These are phyloP conservation scores for Gallinago jamesoni DNA, from an alignment of 2,113 vertebrate species.

Conservation along the genomic window DNA sequence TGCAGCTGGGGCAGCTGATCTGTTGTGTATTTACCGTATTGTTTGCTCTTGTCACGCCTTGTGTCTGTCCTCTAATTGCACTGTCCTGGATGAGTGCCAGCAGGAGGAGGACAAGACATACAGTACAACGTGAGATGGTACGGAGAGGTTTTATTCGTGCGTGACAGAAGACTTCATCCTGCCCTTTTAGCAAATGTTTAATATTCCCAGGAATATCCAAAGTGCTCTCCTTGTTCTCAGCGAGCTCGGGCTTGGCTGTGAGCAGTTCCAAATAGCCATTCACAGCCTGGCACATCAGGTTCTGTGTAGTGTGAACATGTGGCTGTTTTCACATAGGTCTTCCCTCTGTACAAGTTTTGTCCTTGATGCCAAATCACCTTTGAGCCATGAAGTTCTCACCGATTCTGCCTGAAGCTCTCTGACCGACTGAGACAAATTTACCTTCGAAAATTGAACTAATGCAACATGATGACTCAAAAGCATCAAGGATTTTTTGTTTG, in stretches of 20 bases:
- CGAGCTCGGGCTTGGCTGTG: background rate
- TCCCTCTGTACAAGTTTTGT: background rate
- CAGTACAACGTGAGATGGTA: background rate
- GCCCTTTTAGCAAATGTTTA: constrained; percentile 10
- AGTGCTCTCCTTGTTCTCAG: background rate
- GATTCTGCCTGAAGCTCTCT: background rate
- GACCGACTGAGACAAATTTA: background rate
- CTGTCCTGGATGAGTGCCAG: background rate
- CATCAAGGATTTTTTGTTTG: constrained; percentile 11
- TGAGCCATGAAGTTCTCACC: background rate
- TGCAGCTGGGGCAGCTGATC: background rate
- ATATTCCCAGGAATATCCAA: background rate
- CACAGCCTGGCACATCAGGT: background rate
- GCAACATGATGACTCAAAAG: constrained; percentile 17
- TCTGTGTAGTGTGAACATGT: background rate
- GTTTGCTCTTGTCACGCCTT: background rate
- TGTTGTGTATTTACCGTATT: background rate
- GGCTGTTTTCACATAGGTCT: background rate
- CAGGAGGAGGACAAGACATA: constrained; percentile 14
- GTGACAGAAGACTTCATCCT: background rate
- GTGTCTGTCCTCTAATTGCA: background rate
- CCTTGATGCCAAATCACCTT: background rate
- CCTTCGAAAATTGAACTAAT: constrained; percentile 6
- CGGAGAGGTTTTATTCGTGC: background rate
- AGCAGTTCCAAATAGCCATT: background rate